Evolutionary conservation across 2,888 invertebrate species (phyloP).

Genomic region (Fragum whitleyi): DNA sequence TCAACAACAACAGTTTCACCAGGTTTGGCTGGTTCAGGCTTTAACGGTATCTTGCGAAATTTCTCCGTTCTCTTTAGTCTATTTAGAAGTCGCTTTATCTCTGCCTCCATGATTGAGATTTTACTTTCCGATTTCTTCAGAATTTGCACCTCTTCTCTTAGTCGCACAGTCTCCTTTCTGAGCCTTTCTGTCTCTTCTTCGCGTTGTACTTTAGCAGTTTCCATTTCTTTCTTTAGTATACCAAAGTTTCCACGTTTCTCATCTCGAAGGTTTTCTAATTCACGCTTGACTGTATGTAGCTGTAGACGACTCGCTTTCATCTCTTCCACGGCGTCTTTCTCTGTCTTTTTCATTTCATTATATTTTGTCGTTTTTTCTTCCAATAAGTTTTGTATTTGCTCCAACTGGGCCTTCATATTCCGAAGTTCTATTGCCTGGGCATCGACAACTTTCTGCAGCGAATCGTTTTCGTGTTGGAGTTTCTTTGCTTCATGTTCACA

Average conservation of each 20-base stretch:
- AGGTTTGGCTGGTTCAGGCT: neutral
- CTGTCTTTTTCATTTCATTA: slow-evolving; percentile 52
- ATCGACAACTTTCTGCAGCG: slow-evolving; percentile 47
- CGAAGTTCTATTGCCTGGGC: slow-evolving; percentile 56
- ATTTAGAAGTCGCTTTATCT: slow-evolving; percentile 57
- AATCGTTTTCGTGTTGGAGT: slow-evolving; percentile 54
- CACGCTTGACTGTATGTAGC: slow-evolving; percentile 45
- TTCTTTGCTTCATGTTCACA: slow-evolving; percentile 40
- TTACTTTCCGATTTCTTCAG: slow-evolving; percentile 59
- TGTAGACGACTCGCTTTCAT: slow-evolving; percentile 42
- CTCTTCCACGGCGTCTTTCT: slow-evolving; percentile 47
- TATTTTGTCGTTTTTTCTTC: slow-evolving; percentile 57
- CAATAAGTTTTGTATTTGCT: slow-evolving; percentile 53
- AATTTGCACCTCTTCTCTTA: slow-evolving; percentile 50
- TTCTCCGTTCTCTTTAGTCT: slow-evolving; percentile 54
- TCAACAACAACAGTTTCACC: neutral
- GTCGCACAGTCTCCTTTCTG: slow-evolving; percentile 49
- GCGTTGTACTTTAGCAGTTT: slow-evolving; percentile 48
- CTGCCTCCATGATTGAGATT: slow-evolving; percentile 62
- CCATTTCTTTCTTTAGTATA: slow-evolving; percentile 55
- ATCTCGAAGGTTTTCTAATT: slow-evolving; percentile 47
- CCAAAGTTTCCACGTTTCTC: slow-evolving; percentile 54
- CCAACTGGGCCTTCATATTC: slow-evolving; percentile 58
- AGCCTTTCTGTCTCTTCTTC: slow-evolving; percentile 58
- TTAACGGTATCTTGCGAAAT: slow-evolving; percentile 33